These are phyloP conservation scores for Alfaro cultratus DNA, from an alignment of 2,797 vertebrate genomes.

Conservation along the genomic window DNA sequence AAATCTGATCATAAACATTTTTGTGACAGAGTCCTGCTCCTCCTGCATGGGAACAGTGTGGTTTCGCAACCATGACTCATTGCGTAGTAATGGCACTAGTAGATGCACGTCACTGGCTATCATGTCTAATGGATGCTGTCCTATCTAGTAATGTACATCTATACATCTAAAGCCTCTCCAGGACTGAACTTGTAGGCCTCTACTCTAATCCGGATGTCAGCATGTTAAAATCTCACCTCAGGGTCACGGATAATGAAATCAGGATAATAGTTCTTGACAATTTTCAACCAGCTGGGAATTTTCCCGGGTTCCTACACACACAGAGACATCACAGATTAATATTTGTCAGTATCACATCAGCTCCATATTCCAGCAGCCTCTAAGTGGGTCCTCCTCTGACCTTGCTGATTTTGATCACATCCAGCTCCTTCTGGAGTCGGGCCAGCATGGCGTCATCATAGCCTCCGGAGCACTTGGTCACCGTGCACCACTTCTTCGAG, in stretches of 20 bases:
- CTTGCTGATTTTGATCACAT: slow-evolving; percentile 99
- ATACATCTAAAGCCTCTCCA: neutral
- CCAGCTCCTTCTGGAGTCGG: slow-evolving; percentile 93
- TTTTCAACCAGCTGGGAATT: slow-evolving; percentile 95
- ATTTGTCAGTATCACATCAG: slow-evolving; percentile 9
- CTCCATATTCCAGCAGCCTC: slow-evolving; percentile 15
- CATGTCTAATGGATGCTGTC: too few relatives aligned
- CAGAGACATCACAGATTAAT: slow-evolving; percentile 20
- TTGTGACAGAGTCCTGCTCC: too few relatives aligned
- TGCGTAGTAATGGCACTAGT: too few relatives aligned
- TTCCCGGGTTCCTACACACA: slow-evolving; percentile 90
- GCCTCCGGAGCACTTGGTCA: slow-evolving; percentile 96
- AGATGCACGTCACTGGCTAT: too few relatives aligned
- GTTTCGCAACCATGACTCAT: too few relatives aligned
- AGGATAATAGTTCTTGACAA: slow-evolving; percentile 98
- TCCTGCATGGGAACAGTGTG: too few relatives aligned
- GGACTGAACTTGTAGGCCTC: neutral
- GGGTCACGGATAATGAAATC: slow-evolving; percentile 96
- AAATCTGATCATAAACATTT: too few relatives aligned
- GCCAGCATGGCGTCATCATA: slow-evolving; percentile 94
- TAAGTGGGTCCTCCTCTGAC: slow-evolving; percentile 65
- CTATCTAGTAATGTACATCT: neutral
- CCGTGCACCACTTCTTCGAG: slow-evolving; percentile 95
- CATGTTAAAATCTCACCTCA: slow-evolving; percentile 81
- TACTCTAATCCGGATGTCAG: too few relatives aligned